phyloP scores from a whole-genome alignment of 2,113 vertebrate species.

The Tamias sibiricus region DNA sequence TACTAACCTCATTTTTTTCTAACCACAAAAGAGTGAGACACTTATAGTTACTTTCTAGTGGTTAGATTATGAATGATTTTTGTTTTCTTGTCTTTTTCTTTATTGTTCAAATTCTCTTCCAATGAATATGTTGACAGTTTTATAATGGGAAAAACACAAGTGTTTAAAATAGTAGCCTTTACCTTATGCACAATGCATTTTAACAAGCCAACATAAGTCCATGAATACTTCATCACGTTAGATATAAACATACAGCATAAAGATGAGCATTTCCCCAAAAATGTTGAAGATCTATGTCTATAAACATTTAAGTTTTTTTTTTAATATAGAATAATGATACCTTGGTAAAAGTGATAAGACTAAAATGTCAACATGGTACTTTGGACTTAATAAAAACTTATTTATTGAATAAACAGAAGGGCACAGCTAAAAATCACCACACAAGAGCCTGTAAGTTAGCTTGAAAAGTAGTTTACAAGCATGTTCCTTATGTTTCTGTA shows the following conservation, averaged over 20 bases:
- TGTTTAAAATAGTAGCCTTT: not conserved
- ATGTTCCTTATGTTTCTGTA: conserved; percentile 39
- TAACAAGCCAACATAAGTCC: not conserved
- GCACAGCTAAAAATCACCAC: conserved; percentile 30
- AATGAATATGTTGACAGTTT: not conserved
- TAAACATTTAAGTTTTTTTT: not conserved
- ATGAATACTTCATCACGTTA: not conserved
- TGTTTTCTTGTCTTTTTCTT: not conserved
- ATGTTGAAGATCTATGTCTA: not conserved
- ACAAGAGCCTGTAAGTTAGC: not conserved
- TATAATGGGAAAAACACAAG: conserved; percentile 6
- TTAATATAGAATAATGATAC: not conserved
- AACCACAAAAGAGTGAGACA: not conserved
- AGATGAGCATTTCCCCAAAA: not conserved
- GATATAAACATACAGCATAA: not conserved
- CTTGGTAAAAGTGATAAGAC: not conserved
- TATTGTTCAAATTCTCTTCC: conserved; percentile 34
- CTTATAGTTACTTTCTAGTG: not conserved
- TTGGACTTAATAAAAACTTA: not conserved
- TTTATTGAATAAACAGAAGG: conserved; percentile 37
- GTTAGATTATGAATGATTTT: not conserved
- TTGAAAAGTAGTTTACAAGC: conserved; percentile 33
- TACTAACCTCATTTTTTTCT: not conserved
- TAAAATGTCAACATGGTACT: not conserved
- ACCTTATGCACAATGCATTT: not conserved